phyloP scores from a whole-genome alignment of 1,140 invertebrate species.

The Gryllus bimaculatus region DNA sequence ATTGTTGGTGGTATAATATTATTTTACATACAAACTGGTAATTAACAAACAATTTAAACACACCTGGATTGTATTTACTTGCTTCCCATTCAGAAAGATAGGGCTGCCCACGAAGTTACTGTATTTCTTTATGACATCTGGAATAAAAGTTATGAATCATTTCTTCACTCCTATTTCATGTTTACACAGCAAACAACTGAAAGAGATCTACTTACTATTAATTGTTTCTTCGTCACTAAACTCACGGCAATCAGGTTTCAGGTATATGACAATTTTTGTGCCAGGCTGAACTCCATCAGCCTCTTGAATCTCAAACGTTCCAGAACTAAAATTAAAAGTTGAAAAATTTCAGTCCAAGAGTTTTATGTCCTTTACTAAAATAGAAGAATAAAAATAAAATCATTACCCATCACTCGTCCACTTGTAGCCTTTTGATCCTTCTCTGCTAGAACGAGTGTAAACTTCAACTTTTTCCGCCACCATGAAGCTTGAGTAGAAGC shows the following conservation, averaged over 20 bases:
- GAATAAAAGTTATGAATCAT: conserved; percentile 27
- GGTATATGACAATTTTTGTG: conserved; percentile 86
- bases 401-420: conserved; percentile 83
- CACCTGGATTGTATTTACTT: conserved; percentile 73
- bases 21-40: neutral
- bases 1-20: neutral
- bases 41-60: neutral
- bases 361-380: too few relatives aligned
- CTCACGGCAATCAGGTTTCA: conserved; percentile 78
- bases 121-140: conserved; percentile 88
- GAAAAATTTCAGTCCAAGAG: neutral
- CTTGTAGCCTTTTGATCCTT: conserved; percentile 58
- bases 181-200: neutral
- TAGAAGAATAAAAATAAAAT: too few relatives aligned
- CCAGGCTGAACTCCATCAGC: conserved; percentile 74
- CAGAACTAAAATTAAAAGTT: conserved; percentile 48
- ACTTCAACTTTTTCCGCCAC: conserved; percentile 92
- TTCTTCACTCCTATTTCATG: neutral
- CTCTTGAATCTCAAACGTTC: conserved; percentile 80
- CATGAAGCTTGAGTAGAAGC: conserved; percentile 97
- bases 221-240: conserved; percentile 81
- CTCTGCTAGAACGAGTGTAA: conserved; percentile 57
- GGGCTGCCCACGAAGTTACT: conserved; percentile 94
- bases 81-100: conserved; percentile 82
- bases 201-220: conserved; percentile 44